Percentiles rank a stretch among this genome's conserved stretches.
Evolutionary conservation across 2,888 invertebrate genomes (phyloP).

Genomic region (Ischnura elegans): DNA sequence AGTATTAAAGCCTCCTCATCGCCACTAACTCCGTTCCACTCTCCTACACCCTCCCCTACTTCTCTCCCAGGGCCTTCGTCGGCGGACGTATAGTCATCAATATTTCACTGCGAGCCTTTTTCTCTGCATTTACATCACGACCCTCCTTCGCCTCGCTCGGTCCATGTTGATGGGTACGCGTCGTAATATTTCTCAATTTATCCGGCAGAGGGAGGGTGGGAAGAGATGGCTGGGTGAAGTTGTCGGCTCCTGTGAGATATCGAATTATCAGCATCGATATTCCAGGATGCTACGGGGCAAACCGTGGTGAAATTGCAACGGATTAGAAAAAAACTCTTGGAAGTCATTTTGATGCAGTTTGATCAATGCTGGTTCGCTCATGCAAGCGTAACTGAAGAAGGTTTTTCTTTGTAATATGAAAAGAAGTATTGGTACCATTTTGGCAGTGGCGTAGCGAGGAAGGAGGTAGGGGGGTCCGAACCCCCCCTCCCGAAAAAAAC

Average conservation of each 20-base stretch:
- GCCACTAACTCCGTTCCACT: background rate
- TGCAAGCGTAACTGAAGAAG: no score
- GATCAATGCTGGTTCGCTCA: no score
- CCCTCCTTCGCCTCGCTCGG: background rate
- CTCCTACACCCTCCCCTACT: background rate
- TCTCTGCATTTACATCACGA: background rate
- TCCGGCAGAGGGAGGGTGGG: background rate
- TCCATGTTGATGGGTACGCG: background rate
- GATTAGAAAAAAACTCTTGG: no score
- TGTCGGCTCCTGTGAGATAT: background rate
- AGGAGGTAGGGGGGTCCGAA: no score
- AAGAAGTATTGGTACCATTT: no score
- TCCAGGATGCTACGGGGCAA: no score
- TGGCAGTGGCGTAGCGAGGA: no score
- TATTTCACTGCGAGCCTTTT: constrained; percentile 5
- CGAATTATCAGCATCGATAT: no score
- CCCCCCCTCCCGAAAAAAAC: no score
- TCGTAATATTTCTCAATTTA: constrained; percentile 33
- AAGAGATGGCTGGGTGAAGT: background rate
- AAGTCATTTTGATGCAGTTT: no score
- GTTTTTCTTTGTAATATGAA: no score
- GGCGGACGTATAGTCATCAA: constrained; percentile 1
- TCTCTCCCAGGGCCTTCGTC: background rate
- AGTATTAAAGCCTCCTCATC: background rate
- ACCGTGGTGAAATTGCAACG: no score